Evolutionary conservation across 2,888 invertebrate genomes (phyloP), one percentile per base, ranked within the genome.

Genomic region (Eupithecia centaureata): DNA sequence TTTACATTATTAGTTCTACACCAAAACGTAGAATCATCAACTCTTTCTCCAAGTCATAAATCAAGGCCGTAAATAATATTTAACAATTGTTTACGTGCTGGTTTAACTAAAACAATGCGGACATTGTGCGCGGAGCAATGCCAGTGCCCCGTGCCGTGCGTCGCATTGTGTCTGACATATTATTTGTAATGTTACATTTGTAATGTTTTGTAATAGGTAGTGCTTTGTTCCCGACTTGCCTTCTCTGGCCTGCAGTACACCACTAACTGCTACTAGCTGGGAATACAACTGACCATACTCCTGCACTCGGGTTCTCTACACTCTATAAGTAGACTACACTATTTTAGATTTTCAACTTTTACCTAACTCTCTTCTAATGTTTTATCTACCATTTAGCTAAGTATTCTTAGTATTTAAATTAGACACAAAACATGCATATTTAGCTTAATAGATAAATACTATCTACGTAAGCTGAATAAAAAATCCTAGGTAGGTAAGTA

Each of bases 51-150:
- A 52, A 27, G 63, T 64, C 68, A 33, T 71, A 73, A 74, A 70
- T 68, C 58, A 47, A 67, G 63, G 60, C 63, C 70, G 75, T 86
- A 86, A 88, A 87, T 87, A 80, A 83, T 79, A 82, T 83, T 89
- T 90, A 86, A 89, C 86, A 88, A 86, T 89, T 90, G 88, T 90
- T 90, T 88, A 88, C 82, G 79, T 83, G 79, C 67, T 63, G 71
- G 75, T 75, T 80, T 82, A 76, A 76, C 71, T 73, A 67, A 76
- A 77, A 89, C 87, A 87, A 84, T 73, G 79, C 28, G 30, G 0
- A 54, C 15, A 69, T 82, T 80, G 79, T 80, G 54, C 33, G 22
- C 30, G 47, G 47, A 10, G 47, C 47, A 22, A 22, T 47, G 7
- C 10, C 22, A 3, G 22, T 66, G 67, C 47, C 68, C 68, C 68